A percentile compares a stretch with the other conserved stretches of the same genome.
phyloP scores from a whole-genome alignment of 2,113 vertebrate species.

The Aldabrachelys gigantea region DNA sequence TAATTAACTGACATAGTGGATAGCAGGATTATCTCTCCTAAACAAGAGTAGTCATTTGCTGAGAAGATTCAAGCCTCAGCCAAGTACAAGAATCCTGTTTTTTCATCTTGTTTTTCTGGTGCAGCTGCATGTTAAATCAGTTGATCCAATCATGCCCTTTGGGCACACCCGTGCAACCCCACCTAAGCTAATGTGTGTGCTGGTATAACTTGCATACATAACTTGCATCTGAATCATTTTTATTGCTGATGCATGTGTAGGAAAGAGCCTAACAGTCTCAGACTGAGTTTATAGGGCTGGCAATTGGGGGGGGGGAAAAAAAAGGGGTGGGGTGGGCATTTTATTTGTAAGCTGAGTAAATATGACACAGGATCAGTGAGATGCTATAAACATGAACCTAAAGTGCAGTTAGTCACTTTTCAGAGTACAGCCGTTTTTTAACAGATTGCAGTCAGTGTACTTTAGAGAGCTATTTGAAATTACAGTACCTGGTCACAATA shows the following conservation, averaged over 20 bases:
- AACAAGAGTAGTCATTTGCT: not conserved
- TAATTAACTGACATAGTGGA: not conserved
- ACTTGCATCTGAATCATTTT: not conserved
- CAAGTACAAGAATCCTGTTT: not conserved
- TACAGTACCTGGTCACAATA: constrained; percentile 45
- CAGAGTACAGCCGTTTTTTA: constrained; percentile 42
- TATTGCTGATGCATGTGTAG: not conserved
- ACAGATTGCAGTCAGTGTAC: constrained; percentile 22
- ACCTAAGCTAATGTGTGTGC: not conserved
- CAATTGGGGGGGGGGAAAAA: not conserved
- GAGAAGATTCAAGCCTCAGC: not conserved
- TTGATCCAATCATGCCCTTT: not conserved
- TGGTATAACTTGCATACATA: not conserved
- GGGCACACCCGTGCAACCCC: not conserved
- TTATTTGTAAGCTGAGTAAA: constrained; percentile 46
- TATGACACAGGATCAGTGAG: not conserved
- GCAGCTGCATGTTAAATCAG: not conserved
- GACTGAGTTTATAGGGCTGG: constrained; percentile 6
- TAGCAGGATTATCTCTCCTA: no score
- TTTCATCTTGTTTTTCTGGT: not conserved
- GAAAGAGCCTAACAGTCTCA: not conserved
- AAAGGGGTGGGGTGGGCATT: not conserved
- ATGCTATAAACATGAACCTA: constrained; percentile 32
- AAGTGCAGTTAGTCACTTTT: constrained; percentile 27
- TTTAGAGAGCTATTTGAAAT: constrained; percentile 51